Conservation (phyloP, 2,797 vertebrate genomes). For the Brachymystax lenok region DNA sequence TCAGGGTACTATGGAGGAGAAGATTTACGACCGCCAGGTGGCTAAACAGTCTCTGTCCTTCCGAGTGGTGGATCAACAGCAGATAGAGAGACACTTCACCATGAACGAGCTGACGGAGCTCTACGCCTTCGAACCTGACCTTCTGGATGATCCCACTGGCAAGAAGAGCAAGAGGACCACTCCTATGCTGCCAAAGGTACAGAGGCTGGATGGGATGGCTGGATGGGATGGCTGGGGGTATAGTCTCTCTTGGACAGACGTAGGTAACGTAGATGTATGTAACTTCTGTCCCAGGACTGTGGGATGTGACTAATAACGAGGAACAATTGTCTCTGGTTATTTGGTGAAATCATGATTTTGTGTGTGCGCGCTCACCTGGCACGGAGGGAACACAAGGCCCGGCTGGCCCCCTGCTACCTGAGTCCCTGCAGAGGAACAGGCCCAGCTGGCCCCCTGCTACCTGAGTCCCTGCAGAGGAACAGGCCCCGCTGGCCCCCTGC, state of each 20-base stretch:
- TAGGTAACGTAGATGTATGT: background rate
- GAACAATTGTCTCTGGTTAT: no score
- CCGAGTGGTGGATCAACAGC: slow-evolving; percentile 97
- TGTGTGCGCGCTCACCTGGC: no score
- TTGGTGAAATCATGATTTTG: no score
- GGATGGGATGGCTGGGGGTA: background rate
- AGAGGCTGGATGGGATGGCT: no score
- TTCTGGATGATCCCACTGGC: slow-evolving; percentile 92
- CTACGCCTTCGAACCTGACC: slow-evolving; percentile 93
- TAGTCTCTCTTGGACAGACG: background rate
- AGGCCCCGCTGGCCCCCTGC: no score
- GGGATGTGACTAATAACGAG: no score
- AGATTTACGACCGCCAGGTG: slow-evolving; percentile 98
- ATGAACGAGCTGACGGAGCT: slow-evolving; percentile 97
- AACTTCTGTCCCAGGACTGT: no score
- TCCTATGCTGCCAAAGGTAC: slow-evolving; percentile 93
- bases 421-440: no score
- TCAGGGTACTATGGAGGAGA: slow-evolving; percentile 99
- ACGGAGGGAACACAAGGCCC: no score
- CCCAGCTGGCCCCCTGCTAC: no score
- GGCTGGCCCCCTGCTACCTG: no score
- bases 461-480: no score
- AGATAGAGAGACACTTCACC: slow-evolving; percentile 97
- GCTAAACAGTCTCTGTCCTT: slow-evolving; percentile 96
- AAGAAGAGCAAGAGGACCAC: slow-evolving; percentile 97